Base-by-base conservation (phyloP, 1,140 invertebrate species). In the Hylaeus volcanicus region DNA sequence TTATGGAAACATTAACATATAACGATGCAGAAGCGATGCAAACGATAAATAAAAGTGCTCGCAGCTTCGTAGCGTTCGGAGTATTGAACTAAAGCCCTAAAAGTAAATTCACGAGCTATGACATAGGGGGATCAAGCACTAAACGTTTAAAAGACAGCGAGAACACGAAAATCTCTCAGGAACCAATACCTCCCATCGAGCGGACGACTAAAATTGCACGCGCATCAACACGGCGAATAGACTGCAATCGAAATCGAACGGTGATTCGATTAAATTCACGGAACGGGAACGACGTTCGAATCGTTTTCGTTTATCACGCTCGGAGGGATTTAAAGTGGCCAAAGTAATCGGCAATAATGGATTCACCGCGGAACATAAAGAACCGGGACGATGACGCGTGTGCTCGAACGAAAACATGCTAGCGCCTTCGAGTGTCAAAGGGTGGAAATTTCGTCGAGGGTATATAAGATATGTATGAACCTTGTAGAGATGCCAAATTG, bases 281-380 rank as follows among this genome's bases (percentile, higher is more conserved):
- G 41, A 11, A 8, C 43, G 56, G 1, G 41, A 74, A 53, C 60
- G 15, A 1, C 71, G 71, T 63, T 51, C 43, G 11, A 41, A 74
- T 53, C 14, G 61, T 5, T 64, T 37, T 43, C 73, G 37, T 74
- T 55, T 65, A 26, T 64, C 60, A 55, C 9, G 39, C 15, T 8
- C 55, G 14, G 39, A 15, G 39, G 4, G 73, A 26, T 65, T 58
- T 53, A 15, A 74, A 74, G 48, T 64, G 61, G 60, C 14, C 61
- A 55, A 74, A 64, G 61, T 74, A 74, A 74, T 74, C 51, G 73
- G 39, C 51, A 55, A 65, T 74, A 65, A 65, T 74, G 73, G 61
- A 71, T 56, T 53, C 39, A 11, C 51, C 37, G 51, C 37, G 14
- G 2, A 55, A 14, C 51, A 26, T 37, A 55, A 75, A 58, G 51